Conservation (phyloP, 2,888 invertebrate genomes). For the Ophion obscuratus region DNA sequence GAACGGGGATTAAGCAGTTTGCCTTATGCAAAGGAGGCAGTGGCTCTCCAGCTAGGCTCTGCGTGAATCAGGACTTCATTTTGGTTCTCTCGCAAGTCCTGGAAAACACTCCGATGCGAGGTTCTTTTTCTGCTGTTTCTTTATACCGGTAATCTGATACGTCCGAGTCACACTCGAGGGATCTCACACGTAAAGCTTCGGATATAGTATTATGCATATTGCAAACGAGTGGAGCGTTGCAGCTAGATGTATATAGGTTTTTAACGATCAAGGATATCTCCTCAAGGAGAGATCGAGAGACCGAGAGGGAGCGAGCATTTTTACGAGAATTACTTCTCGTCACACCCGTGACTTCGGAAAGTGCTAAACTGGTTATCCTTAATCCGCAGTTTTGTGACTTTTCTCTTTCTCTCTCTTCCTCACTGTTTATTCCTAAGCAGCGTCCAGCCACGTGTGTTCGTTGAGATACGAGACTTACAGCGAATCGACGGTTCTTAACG, state of each 20-base stretch:
- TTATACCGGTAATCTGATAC: constrained; percentile 44
- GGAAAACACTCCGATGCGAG: constrained; percentile 26
- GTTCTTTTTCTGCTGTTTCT: constrained; percentile 40
- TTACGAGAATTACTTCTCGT: constrained; percentile 52
- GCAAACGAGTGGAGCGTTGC: constrained; percentile 45
- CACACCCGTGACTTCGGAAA: constrained; percentile 46
- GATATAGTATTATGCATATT: constrained; percentile 35
- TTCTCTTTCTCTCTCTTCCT: not conserved
- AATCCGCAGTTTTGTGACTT: constrained; percentile 40
- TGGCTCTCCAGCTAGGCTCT: not conserved
- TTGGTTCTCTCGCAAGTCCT: constrained; percentile 23
- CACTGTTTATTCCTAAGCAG: constrained; percentile 3
- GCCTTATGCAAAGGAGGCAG: constrained; percentile 12
- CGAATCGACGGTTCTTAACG: not conserved
- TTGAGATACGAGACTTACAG: not conserved
- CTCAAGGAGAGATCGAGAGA: not conserved
- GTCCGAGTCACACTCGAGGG: constrained; percentile 39
- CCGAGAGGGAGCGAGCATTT: constrained; percentile 21
- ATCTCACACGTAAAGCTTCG: constrained; percentile 34
- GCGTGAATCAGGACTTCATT: constrained; percentile 11
- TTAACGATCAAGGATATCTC: constrained; percentile 35
- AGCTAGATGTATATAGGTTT: constrained; percentile 19
- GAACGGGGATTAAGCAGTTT: constrained; percentile 23
- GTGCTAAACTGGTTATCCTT: constrained; percentile 55
- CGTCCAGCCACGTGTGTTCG: not conserved